Percentiles rank a stretch among this genome's conserved stretches.
Conservation (phyloP, 2,888 invertebrate genomes). For the Chelonus formosanus region DNA sequence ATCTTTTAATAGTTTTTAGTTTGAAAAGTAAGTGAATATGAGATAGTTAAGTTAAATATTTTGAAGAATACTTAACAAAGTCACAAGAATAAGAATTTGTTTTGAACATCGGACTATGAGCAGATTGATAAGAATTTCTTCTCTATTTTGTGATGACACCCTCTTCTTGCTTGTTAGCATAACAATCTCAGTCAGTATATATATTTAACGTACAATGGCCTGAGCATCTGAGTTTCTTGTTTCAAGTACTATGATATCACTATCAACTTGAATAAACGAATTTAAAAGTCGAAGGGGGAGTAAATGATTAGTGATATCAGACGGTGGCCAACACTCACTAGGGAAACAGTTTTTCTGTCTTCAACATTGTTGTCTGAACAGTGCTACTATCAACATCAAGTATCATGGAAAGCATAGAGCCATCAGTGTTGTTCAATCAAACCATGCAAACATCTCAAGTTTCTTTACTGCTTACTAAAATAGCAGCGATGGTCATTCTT, state of each 20-base stretch:
- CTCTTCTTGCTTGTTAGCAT: too few relatives aligned
- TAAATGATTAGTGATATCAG: conserved; percentile 19
- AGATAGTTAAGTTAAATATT: not conserved
- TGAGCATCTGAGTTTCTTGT: not conserved
- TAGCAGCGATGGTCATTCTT: conserved; percentile 70
- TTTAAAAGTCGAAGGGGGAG: conserved; percentile 18
- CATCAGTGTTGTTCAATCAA: conserved; percentile 20
- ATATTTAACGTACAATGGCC: too few relatives aligned
- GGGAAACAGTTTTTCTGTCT: not conserved
- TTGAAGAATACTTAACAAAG: not conserved
- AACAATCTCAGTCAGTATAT: too few relatives aligned
- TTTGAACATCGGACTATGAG: conserved; percentile 6
- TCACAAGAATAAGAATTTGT: not conserved
- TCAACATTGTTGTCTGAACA: not conserved
- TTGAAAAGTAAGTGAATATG: not conserved
- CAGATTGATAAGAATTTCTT: conserved; percentile 4
- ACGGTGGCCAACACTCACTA: not conserved
- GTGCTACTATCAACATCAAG: not conserved
- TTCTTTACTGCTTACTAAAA: conserved; percentile 67
- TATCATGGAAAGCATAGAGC: conserved; percentile 41
- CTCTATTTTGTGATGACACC: not conserved
- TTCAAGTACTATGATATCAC: conserved; percentile 26
- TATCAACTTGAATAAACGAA: conserved; percentile 27
- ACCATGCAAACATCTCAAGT: conserved; percentile 18
- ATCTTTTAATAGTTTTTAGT: not conserved